Conservation (phyloP, 2,113 vertebrate genomes). For the Hepsetus odoe region DNA sequence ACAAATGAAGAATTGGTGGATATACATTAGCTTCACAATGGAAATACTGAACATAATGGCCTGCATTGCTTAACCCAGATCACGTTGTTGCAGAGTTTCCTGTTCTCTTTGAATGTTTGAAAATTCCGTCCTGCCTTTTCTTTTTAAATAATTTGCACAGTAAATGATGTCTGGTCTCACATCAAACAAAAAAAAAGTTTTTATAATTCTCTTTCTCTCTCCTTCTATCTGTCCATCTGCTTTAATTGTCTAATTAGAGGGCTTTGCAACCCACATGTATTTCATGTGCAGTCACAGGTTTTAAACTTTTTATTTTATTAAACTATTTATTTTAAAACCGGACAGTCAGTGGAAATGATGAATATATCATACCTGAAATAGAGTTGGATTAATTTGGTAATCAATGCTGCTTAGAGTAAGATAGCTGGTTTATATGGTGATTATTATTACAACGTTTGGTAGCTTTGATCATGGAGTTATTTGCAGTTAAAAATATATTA, state of each 20-base stretch:
- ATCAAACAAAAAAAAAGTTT: too few species aligned
- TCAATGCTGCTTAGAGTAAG: not conserved
- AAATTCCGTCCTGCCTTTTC: not conserved
- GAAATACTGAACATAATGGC: slow-evolving; percentile 7
- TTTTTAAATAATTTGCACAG: not conserved
- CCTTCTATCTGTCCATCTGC: not conserved
- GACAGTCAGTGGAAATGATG: not conserved
- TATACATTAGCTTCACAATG: slow-evolving; percentile 1
- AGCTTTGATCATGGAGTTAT: too few species aligned
- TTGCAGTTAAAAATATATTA: too few species aligned
- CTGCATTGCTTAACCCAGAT: slow-evolving; percentile 9
- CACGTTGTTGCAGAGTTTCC: slow-evolving; percentile 23
- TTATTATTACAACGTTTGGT: not conserved
- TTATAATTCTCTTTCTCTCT: not conserved
- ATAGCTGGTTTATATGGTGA: not conserved
- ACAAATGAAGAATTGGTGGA: slow-evolving; percentile 27
- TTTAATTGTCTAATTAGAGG: not conserved
- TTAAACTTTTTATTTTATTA: not conserved
- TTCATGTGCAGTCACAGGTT: not conserved
- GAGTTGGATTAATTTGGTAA: not conserved
- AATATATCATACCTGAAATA: too few species aligned
- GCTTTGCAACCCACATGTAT: not conserved
- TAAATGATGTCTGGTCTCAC: too few species aligned
- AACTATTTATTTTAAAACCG: not conserved
- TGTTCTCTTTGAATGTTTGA: slow-evolving; percentile 16